Base-by-base conservation (phyloP, 2,797 vertebrate species). In the Bufotes viridis region DNA sequence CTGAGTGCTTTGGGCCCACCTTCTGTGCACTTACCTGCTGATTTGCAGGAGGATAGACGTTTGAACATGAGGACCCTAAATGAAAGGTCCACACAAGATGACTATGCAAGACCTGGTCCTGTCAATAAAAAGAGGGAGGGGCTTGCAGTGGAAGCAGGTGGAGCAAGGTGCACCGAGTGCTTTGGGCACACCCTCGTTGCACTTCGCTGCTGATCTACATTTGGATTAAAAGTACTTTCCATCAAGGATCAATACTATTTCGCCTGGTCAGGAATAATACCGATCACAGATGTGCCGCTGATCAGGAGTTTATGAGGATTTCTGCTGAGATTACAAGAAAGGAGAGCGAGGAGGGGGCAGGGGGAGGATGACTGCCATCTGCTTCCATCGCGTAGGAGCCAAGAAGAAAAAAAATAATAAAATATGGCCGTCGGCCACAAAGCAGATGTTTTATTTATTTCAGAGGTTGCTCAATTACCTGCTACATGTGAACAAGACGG, bases 391-490 rank as follows among this genome's bases (percentile, higher is more conserved):
- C 12, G 14, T 22, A 57, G 24, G n/a, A 85, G 49, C 18, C 20
- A 53, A 51, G 53, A 72, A 15, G 0, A 72, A 7, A 10, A 18
- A 26, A 78, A 63, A 78, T n/a, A n/a, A n/a, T n/a, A n/a, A n/a
- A n/a, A 34, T 34, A 72, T 83, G 51, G 53, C 67, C 11, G 67
- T 26, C 11, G 9, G 65, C n/a, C 0, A 53, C 17, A 0, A 20
- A 65, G 9, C 60, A 81, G 26, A 24, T 29, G 51, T 14, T 58
- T 26, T 72, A 58, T 83, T 70, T 69, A 82, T 82, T 51, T 29
- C 14, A 14, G 12, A 53, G 65, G 17, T 82, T 11, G 63, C 20
- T 82, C 49, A 2, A 82, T 82, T 69, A 82, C 17, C 65, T 26
- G 60, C 10, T 51, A 57, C 53, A 26, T 58, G 20, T 61, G 5